Base-by-base conservation (phyloP, 2,888 invertebrate species). In the Hofmannophila pseudospretella region DNA sequence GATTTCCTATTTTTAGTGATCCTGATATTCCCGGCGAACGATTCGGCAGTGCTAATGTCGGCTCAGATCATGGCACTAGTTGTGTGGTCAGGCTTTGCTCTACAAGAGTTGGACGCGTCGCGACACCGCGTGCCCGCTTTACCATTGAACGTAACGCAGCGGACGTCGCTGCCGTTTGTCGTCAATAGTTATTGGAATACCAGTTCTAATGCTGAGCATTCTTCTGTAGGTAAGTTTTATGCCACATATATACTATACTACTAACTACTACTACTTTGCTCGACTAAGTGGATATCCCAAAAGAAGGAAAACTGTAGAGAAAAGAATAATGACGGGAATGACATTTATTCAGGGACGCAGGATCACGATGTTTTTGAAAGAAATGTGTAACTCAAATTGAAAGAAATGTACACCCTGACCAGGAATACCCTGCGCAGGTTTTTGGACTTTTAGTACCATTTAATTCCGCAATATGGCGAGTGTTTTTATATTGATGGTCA, bases 1-100 rank as follows among this genome's bases (percentile, higher is more conserved):
- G n/a, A 16, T 26, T 7, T 19, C 36, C 39, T 48, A 7, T 39
- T 65, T 60, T 13, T 58, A 85, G 85, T 75, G 20, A 81, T 85
- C 26, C 56, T 86, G 36, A 72, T 85, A 10, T 86, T 85, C 38
- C 85, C 85, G 0, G 72, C 84, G 0, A 79, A 85, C 41, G 84
- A 85, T 1, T 54, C 71, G 0, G 51, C 66, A 19, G 84, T 85
- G 3, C 27, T 62, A 7, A 71, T 84, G 71, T 51, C 69, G 0
- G 61, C 72, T 0, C 85, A 86, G 53, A 61, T 79, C 4, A 44
- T 86, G 2, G 64, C 81, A 0, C 39, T 84, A 4, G 47, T 69
- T 0, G 72, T 56, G 4, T 85, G 85, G 85, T 64, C 84, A 2
- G 85, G 85, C 1, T 86, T 85, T 45, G 60, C 62, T 0, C 55